These are phyloP conservation scores for Sarcophaga caerulescens DNA, from an alignment of 2,888 invertebrate genomes.

Conservation along the genomic window DNA sequence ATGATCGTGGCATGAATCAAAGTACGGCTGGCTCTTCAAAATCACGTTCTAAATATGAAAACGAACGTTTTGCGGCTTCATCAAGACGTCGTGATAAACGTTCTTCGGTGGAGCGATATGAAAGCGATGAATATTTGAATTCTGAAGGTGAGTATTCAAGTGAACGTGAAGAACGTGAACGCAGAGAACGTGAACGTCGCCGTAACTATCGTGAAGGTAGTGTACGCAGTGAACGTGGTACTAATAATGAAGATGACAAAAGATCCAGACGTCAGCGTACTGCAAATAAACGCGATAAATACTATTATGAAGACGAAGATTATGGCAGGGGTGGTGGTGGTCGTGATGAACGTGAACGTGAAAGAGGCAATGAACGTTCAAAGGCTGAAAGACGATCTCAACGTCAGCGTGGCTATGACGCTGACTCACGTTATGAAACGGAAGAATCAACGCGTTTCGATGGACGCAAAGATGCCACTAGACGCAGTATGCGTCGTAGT, in stretches of 20 bases:
- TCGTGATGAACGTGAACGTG: conserved; percentile 60
- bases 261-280: conserved; percentile 70
- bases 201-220: conserved; percentile 83
- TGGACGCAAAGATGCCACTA: conserved; percentile 70
- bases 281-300: conserved; percentile 76
- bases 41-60: conserved; percentile 60
- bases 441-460: conserved; percentile 82
- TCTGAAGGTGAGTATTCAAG: conserved; percentile 81
- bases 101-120: conserved; percentile 75
- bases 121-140: conserved; percentile 86
- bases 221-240: conserved; percentile 74
- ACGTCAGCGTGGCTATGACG: conserved; percentile 83
- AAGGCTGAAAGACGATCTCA: conserved; percentile 66
- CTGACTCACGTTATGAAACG: conserved; percentile 86
- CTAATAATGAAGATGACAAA: conserved; percentile 65
- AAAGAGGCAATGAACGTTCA: conserved; percentile 63
- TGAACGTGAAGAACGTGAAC: conserved; percentile 84
- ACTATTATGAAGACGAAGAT: conserved; percentile 69
- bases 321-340: conserved; percentile 56
- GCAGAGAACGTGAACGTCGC: conserved; percentile 78
- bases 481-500: conserved; percentile 71
- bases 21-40: conserved; percentile 55
- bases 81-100: conserved; percentile 69
- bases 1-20: conserved; percentile 67
- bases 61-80: conserved; percentile 52